Percentiles rank a stretch among this genome's conserved stretches.
phyloP scores from a whole-genome alignment of 2,113 vertebrate genomes.

The Pangasianodon gigas region DNA sequence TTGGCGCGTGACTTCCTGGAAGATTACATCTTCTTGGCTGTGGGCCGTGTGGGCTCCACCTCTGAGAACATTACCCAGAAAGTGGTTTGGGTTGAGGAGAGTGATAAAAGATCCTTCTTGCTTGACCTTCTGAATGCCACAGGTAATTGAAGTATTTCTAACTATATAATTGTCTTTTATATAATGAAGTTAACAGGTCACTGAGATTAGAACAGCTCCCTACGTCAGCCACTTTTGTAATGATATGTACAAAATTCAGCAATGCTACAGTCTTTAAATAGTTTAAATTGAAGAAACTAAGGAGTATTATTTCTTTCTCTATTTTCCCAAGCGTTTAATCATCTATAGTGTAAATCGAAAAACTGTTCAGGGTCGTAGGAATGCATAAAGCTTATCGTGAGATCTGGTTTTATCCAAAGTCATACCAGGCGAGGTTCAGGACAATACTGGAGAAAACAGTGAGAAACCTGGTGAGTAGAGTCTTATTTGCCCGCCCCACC shows the following conservation, averaged over 20 bases:
- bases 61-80: constrained; percentile 99
- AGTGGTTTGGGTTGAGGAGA: constrained; percentile 98
- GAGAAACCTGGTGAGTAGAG: constrained; percentile 77
- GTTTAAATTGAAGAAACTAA: background rate
- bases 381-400: constrained; percentile 58
- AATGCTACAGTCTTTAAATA: background rate
- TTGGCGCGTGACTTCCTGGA: constrained; percentile 97
- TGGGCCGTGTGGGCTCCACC: constrained; percentile 95
- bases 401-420: constrained; percentile 78
- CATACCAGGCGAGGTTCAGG: constrained; percentile 77
- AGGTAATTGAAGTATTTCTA: constrained; percentile 72
- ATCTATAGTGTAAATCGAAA: background rate
- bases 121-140: constrained; percentile 96
- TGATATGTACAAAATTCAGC: background rate
- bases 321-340: background rate
- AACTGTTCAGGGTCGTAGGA: background rate
- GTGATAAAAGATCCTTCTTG: constrained; percentile 95
- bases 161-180: background rate
- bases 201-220: background rate
- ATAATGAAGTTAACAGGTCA: background rate
- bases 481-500: constrained; percentile 2
- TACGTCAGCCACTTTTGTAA: background rate
- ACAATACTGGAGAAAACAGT: constrained; percentile 74
- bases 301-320: background rate
- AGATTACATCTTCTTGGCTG: constrained; percentile 96